phyloP scores from a whole-genome alignment of 1,140 invertebrate genomes.

The Drosophila obscura region DNA sequence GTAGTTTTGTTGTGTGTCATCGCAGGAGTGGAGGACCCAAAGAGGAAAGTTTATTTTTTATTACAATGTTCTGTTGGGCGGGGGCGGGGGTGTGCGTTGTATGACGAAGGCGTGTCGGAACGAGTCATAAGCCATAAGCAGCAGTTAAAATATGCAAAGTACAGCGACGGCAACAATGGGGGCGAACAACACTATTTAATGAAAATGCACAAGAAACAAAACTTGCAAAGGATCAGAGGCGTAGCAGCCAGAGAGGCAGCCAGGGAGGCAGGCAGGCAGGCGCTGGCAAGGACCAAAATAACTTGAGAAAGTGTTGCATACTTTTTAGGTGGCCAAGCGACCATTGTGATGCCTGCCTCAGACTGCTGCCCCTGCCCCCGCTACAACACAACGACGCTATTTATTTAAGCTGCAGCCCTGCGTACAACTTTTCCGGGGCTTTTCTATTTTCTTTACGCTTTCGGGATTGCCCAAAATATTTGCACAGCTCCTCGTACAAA shows the following conservation, averaged over 20 bases:
- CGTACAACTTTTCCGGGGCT: constrained; percentile 49
- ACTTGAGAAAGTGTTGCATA: constrained; percentile 76
- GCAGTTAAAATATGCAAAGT: constrained; percentile 75
- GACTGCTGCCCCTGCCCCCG: not conserved
- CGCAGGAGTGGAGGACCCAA: not conserved
- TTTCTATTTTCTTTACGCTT: constrained; percentile 62
- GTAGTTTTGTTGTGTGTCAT: constrained; percentile 48
- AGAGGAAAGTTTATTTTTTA: constrained; percentile 67
- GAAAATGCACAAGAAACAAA: constrained; percentile 62
- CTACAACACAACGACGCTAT: constrained; percentile 14
- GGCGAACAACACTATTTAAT: constrained; percentile 69
- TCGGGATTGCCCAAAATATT: constrained; percentile 66
- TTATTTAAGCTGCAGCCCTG: constrained; percentile 64
- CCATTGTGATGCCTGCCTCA: constrained; percentile 37
- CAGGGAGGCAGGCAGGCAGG: not conserved
- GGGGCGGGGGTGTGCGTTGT: not conserved
- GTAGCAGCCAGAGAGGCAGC: not conserved
- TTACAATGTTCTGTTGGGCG: constrained; percentile 59
- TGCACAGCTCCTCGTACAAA: constrained; percentile 39
- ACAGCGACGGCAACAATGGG: constrained; percentile 36
- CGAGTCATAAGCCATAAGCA: constrained; percentile 53
- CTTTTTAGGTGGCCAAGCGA: constrained; percentile 51
- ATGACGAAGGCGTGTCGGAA: constrained; percentile 22
- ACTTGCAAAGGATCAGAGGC: constrained; percentile 45
- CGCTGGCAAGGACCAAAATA: constrained; percentile 6